phyloP scores from a whole-genome alignment of 2,888 invertebrate species.

The Boloria euphrosyne region DNA sequence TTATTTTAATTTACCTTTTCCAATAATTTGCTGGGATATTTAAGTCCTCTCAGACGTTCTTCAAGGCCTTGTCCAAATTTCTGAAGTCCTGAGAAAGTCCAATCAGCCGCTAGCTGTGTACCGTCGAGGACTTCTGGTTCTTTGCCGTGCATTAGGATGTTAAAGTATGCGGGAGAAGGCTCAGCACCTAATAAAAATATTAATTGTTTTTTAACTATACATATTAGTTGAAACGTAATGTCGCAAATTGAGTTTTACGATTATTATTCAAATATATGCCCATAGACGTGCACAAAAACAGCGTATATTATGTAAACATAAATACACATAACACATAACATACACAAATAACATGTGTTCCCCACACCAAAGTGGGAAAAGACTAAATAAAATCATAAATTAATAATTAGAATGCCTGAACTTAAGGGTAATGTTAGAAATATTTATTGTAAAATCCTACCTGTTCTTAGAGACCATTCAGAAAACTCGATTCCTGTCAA shows the following conservation, averaged over 20 bases:
- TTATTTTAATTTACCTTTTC: slow-evolving; percentile 86
- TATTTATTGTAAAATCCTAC: slow-evolving; percentile 69
- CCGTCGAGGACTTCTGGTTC: slow-evolving; percentile 93
- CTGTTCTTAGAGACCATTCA: slow-evolving; percentile 91
- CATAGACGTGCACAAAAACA: too few relatives aligned
- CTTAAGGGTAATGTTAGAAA: background rate
- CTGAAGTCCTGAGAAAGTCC: slow-evolving; percentile 95
- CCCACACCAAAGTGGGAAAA: too few relatives aligned
- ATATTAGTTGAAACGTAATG: background rate
- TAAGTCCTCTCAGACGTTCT: slow-evolving; percentile 91
- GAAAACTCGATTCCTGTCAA: slow-evolving; percentile 93
- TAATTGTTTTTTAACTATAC: slow-evolving; percentile 1
- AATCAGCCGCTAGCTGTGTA: slow-evolving; percentile 96
- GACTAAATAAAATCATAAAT: too few relatives aligned
- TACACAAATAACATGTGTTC: too few relatives aligned
- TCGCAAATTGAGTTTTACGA: too few relatives aligned
- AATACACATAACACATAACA: too few relatives aligned
- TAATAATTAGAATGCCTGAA: background rate
- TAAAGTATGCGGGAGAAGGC: slow-evolving; percentile 96
- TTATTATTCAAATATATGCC: too few relatives aligned
- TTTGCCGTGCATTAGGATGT: slow-evolving; percentile 94
- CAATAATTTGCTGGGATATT: slow-evolving; percentile 90
- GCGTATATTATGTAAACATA: too few relatives aligned
- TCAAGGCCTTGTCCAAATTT: slow-evolving; percentile 97
- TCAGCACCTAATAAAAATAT: slow-evolving; percentile 88